Evolutionary conservation across 2,797 vertebrate genomes (phyloP).

Genomic region (Pteropus rufus): DNA sequence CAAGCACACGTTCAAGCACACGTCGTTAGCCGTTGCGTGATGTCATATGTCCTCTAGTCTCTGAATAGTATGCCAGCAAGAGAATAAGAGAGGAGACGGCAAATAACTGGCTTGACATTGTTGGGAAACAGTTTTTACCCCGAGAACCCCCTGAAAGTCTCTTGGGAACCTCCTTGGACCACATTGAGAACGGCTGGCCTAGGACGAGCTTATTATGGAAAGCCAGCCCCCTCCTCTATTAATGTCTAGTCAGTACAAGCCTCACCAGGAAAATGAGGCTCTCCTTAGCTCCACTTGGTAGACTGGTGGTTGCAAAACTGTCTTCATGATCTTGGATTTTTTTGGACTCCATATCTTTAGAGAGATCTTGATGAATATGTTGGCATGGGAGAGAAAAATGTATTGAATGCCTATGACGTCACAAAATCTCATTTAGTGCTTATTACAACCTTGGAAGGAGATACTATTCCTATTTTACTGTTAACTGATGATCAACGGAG

Average conservation of each 20-base stretch:
- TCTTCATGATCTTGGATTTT: neutral
- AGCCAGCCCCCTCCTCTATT: neutral
- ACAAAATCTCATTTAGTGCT: neutral
- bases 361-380: neutral
- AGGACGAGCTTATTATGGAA: neutral
- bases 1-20: neutral
- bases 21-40: neutral
- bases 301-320: neutral
- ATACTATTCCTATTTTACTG: neutral
- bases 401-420: neutral
- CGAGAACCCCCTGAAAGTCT: neutral
- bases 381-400: neutral
- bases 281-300: neutral
- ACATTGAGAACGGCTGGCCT: neutral
- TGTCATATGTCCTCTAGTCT: neutral
- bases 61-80: neutral
- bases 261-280: neutral
- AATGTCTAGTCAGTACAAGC: neutral
- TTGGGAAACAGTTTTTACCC: neutral
- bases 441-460: neutral
- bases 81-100: neutral
- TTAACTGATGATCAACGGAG: neutral
- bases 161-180: neutral
- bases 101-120: neutral
- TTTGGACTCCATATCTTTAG: neutral